These are phyloP conservation scores for Saturnia japonica DNA, from an alignment of 2,888 invertebrate species.

Conservation along the genomic window DNA sequence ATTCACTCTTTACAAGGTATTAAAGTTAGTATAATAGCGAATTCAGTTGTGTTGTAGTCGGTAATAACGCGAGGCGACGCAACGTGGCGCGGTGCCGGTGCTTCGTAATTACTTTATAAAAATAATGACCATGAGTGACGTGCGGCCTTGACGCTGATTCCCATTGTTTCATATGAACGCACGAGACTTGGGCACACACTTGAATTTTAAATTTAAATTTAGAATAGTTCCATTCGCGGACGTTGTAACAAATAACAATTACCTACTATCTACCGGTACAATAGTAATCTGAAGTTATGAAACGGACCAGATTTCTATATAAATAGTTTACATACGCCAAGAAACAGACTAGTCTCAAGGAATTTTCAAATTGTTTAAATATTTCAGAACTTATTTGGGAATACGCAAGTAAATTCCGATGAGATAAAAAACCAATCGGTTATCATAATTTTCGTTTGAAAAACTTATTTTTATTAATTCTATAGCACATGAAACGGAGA, in stretches of 20 bases:
- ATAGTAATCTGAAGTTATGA: slow-evolving; percentile 2
- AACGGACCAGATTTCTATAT: neutral
- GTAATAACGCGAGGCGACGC: slow-evolving; percentile 24
- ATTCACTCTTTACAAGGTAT: neutral
- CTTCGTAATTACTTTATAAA: slow-evolving; percentile 70
- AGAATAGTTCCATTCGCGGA: slow-evolving; percentile 35
- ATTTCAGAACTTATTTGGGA: neutral
- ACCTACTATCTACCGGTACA: slow-evolving; percentile 1
- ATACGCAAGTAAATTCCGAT: no score
- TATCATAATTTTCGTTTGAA: no score
- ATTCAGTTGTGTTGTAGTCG: slow-evolving; percentile 4
- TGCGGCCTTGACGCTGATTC: slow-evolving; percentile 70
- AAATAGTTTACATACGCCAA: neutral
- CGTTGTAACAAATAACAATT: slow-evolving; percentile 19
- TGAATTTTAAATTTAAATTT: slow-evolving; percentile 50
- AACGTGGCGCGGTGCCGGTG: slow-evolving; percentile 29
- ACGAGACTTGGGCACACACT: slow-evolving; percentile 41
- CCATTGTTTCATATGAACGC: slow-evolving; percentile 66
- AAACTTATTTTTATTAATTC: no score
- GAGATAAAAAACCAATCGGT: no score
- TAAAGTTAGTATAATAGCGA: neutral
- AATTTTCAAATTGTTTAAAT: neutral
- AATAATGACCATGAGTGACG: slow-evolving; percentile 65
- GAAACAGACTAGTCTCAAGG: neutral
- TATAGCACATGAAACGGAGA: no score